These are phyloP conservation scores for Heliconius congener DNA, from an alignment of 1,140 invertebrate species.

Conservation along the genomic window DNA sequence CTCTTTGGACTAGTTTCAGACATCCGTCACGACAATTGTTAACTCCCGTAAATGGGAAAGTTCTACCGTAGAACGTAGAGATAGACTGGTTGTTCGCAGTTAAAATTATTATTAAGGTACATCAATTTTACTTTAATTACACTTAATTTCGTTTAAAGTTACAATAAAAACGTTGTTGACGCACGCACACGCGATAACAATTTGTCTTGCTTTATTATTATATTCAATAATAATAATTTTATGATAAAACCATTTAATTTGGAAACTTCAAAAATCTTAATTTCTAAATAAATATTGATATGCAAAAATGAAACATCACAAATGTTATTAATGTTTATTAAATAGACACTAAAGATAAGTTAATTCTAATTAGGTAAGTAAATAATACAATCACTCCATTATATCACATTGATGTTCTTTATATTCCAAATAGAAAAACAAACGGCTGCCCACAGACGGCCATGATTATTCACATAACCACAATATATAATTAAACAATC, in stretches of 20 bases:
- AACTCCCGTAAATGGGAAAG: no score
- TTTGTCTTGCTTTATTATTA: not conserved
- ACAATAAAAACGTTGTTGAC: not conserved
- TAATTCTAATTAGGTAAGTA: slow-evolving; percentile 20
- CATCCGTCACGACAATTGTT: no score
- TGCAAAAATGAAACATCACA: not conserved
- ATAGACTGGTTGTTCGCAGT: no score
- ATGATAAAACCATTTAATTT: not conserved
- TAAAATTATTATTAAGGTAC: no score
- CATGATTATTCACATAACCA: slow-evolving; percentile 18
- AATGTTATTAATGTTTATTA: slow-evolving; percentile 21
- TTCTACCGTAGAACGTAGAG: no score
- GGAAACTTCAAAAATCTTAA: not conserved
- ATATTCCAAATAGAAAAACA: slow-evolving; percentile 25
- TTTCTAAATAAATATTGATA: not conserved
- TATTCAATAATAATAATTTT: not conserved
- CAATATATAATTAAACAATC: slow-evolving; percentile 20
- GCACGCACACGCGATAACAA: not conserved
- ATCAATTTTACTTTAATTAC: no score
- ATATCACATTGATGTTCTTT: slow-evolving; percentile 27
- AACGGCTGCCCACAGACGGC: slow-evolving; percentile 21
- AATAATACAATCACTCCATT: slow-evolving; percentile 25
- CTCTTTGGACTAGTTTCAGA: no score
- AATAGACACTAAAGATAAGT: slow-evolving; percentile 21
- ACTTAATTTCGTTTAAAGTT: not conserved